Evolutionary conservation across 2,888 invertebrate species (phyloP).

Genomic region (Diaprepes abbreviatus): DNA sequence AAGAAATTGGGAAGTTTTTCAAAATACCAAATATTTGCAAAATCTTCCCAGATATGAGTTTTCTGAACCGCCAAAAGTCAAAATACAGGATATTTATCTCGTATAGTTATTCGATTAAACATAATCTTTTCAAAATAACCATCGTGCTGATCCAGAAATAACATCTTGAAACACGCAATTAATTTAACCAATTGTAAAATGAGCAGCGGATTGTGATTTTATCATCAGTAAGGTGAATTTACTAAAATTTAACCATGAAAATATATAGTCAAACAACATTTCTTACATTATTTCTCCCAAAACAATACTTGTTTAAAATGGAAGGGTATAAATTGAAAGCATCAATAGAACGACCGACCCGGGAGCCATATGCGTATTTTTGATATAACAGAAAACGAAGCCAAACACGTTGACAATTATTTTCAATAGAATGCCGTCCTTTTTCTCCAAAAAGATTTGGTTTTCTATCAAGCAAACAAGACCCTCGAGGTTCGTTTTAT

Average conservation of each 20-base stretch:
- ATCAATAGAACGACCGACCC: slow-evolving; percentile 64
- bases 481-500: slow-evolving; percentile 37
- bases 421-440: slow-evolving; percentile 64
- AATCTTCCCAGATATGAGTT: no score
- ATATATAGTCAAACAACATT: slow-evolving; percentile 25
- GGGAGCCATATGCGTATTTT: slow-evolving; percentile 62
- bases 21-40: no score
- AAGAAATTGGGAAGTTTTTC: no score
- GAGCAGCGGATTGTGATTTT: no score
- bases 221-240: no score
- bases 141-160: no score
- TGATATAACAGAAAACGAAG: slow-evolving; percentile 58
- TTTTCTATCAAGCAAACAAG: slow-evolving; percentile 39
- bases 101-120: no score
- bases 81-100: no score
- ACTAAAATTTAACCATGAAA: background rate
- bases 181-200: no score
- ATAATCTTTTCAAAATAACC: no score
- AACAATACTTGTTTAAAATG: slow-evolving; percentile 61
- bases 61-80: no score
- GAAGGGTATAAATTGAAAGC: slow-evolving; percentile 66
- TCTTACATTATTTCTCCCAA: slow-evolving; percentile 66
- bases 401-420: slow-evolving; percentile 67
- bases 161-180: no score
- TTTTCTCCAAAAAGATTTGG: slow-evolving; percentile 52